Evolutionary conservation across 1,140 invertebrate genomes (phyloP), one percentile per base, ranked within the genome.

Genomic region (Scaptomyza graminum): DNA sequence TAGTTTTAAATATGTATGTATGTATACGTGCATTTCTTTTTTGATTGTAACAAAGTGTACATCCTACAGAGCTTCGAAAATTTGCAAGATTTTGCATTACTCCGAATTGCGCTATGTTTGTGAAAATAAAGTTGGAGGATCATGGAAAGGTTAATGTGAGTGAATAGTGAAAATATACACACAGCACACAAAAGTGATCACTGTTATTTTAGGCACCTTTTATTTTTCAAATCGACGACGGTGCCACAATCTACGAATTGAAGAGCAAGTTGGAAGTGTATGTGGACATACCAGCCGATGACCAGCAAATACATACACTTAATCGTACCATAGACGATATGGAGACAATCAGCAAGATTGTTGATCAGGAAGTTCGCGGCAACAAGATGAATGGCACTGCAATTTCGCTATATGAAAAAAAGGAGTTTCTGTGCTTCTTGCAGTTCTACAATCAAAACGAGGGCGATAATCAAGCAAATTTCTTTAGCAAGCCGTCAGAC

Each of bases 401-500:
- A 6, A 61, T 73, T 47, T 67, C 56, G n/a, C 16, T 73, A 25
- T 73, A 73, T 37, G 50, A 13, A 4, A 39, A 43, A 15, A 43
- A 66, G 0, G 18, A 67, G 12, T 73, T 67, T n/a, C 41, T 18
- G 7, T 73, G 70, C 44, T 73, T 73, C 18, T 37, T 73, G 3
- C 64, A 73, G 31, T 60, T 73, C 4, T 73, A 73, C 25, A 73
- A 55, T 11, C 34, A 61, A n/a, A 43, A 16, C n/a, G 64, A 73
- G 39, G 51, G 64, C 12, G 43, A 55, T 9, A 49, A 59, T 34
- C 70, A 73, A 28, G 49, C 9, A 1, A 55, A 61, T 12, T 73
- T 73, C 25, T 73, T 73, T 5, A 59, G 13, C 9, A 47, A 50
- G 11, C 64, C 64, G 15, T 6, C 47, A 5, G 11, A 57, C 41